Base-by-base conservation (phyloP, 2,888 invertebrate species). In the Yponomeuta plumbellus region DNA sequence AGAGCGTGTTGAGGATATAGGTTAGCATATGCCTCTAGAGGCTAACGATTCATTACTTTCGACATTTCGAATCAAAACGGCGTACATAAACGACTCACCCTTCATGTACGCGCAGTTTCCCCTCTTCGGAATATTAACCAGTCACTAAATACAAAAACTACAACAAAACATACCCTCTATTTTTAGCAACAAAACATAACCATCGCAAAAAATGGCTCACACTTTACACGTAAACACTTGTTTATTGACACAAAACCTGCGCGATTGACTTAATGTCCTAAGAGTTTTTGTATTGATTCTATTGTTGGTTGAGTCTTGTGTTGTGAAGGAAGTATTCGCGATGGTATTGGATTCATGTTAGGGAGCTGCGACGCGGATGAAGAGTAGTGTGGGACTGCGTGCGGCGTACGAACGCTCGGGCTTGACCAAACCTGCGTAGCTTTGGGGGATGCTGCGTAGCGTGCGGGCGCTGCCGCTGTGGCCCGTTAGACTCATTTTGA, bases 1-100 rank as follows among this genome's bases (percentile, higher is more conserved):
- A 34, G 1, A 34, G 34, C 8, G 8, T 34, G 5, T 6, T 52
- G 8, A 52, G 5, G n/a, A n/a, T 13, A 44, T 44, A 44, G 44
- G 44, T 44, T 44, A 44, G 44, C 13, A 44, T 44, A 13, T 44
- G 44, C 44, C 44, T 2, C 44, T 2, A 44, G 17, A 17, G 44
- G 13, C 1, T 17, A 17, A 4, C 44, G 44, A 52, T 52, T 52
- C 44, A 52, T 52, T 17, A 52, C 44, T 52, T 52, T 67, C 20
- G 59, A 22, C 5, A 66, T 13, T 44, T 57, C 44, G 56, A 61
- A 61, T 61, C 40, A 13, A 61, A 40, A 44, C 57, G 17, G 44
- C 44, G 0, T 52, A 52, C 44, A 52, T 65, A 62, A 70, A 74
- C 88, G 70, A 74, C 88, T 89, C 81, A 90, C 90, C 89, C 88